These are phyloP conservation scores for Euzophera pinguis DNA, from an alignment of 2,888 invertebrate species.

Conservation along the genomic window DNA sequence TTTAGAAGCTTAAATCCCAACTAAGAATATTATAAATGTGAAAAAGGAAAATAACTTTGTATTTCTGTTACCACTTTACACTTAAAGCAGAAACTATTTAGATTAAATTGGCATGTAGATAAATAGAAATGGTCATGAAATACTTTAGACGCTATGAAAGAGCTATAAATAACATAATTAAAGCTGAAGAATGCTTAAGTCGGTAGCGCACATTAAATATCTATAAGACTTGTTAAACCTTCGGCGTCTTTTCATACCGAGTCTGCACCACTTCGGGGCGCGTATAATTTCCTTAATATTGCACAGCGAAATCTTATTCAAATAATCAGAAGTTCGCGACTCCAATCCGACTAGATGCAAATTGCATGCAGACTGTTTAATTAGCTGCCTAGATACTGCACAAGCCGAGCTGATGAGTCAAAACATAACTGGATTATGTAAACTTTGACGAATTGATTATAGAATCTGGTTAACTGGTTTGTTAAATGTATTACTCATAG, in stretches of 20 bases:
- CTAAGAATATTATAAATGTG: too few species aligned
- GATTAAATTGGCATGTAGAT: too few species aligned
- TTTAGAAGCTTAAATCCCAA: too few species aligned
- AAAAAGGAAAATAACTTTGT: too few species aligned
- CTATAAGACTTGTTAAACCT: not conserved
- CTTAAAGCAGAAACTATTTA: too few species aligned
- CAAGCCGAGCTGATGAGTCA: conserved; percentile 27
- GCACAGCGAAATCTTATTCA: conserved; percentile 62
- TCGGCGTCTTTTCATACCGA: conserved; percentile 10
- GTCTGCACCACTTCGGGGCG: conserved; percentile 38
- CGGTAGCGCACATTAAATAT: not conserved
- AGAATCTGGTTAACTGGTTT: conserved; percentile 11
- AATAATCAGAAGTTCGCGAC: conserved; percentile 66
- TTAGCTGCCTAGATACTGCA: conserved; percentile 44
- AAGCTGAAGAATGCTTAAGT: too few species aligned
- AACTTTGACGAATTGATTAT: conserved; percentile 24
- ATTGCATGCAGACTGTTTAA: conserved; percentile 64
- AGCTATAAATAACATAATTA: too few species aligned
- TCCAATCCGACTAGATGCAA: conserved; percentile 61
- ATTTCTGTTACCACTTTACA: too few species aligned
- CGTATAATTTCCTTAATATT: conserved; percentile 62
- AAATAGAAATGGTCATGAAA: too few species aligned
- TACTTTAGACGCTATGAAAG: too few species aligned
- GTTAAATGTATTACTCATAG: not conserved
- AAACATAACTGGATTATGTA: conserved; percentile 24